Conservation (phyloP, 2,797 vertebrate genomes). For the Melanotaenia boesemani region DNA sequence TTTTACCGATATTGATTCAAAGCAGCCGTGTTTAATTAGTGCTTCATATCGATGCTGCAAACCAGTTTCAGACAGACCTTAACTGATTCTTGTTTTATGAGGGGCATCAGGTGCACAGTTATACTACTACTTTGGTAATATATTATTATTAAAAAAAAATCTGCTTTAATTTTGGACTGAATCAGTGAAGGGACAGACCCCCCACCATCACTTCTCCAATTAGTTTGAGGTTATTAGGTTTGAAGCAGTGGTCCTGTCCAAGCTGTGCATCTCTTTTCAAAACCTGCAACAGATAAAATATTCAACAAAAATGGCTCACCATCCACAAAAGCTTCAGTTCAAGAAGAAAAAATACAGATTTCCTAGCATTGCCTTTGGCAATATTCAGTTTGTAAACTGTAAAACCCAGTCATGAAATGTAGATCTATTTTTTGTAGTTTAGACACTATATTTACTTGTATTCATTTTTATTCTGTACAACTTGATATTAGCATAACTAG, state of each 20-base stretch:
- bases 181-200: neutral
- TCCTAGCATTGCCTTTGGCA: neutral
- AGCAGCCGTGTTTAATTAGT: slow-evolving; percentile 56
- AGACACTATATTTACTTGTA: neutral
- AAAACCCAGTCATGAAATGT: neutral
- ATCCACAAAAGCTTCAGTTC: slow-evolving; percentile 5
- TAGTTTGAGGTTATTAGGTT: slow-evolving; percentile 18
- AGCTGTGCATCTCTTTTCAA: neutral
- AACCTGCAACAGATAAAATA: neutral
- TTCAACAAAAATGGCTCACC: neutral
- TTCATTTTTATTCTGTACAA: neutral
- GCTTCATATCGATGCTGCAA: slow-evolving; percentile 41
- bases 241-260: slow-evolving; percentile 3
- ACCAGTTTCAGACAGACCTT: slow-evolving; percentile 46
- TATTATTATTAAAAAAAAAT: slow-evolving; percentile 34
- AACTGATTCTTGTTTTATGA: slow-evolving; percentile 66
- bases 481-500: neutral
- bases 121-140: slow-evolving; percentile 25
- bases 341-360: neutral
- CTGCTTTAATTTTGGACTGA: slow-evolving; percentile 27
- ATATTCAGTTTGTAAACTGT: neutral
- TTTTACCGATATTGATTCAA: slow-evolving; percentile 37
- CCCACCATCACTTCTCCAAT: slow-evolving; percentile 3
- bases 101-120: slow-evolving; percentile 10
- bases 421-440: neutral